phyloP scores from a whole-genome alignment of 1,140 invertebrate genomes.

The Pachypsylla venusta region DNA sequence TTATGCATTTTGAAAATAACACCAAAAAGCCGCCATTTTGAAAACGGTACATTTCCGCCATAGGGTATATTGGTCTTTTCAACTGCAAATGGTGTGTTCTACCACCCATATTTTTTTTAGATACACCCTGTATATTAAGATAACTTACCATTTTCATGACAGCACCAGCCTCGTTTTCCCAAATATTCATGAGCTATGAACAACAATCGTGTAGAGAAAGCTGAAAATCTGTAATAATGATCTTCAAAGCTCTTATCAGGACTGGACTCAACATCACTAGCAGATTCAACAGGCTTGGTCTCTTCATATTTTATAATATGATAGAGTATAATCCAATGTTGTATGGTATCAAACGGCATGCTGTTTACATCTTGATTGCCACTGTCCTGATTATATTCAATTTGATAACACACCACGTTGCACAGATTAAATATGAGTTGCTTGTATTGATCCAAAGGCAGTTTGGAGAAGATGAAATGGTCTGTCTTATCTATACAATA shows the following conservation, averaged over 20 bases:
- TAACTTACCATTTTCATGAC: constrained; percentile 16
- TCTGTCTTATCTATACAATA: constrained; percentile 9
- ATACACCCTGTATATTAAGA: no score
- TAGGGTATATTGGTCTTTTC: no score
- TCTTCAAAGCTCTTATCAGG: neutral
- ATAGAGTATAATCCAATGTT: constrained; percentile 73
- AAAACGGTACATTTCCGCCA: no score
- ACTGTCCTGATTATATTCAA: constrained; percentile 41
- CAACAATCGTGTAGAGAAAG: constrained; percentile 58
- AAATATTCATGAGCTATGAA: constrained; percentile 74
- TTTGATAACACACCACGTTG: constrained; percentile 52
- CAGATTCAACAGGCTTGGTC: neutral
- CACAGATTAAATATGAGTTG: constrained; percentile 55
- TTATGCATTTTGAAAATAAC: no score
- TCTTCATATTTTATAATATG: constrained; percentile 46
- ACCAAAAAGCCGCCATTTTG: no score
- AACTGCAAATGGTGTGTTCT: no score
- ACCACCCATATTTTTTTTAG: no score
- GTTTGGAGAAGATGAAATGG: constrained; percentile 27
- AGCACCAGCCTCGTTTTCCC: constrained; percentile 36
- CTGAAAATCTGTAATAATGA: constrained; percentile 23
- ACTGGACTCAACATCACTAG: neutral
- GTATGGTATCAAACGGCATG: constrained; percentile 50
- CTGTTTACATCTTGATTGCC: constrained; percentile 11
- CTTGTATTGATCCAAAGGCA: constrained; percentile 30